Evolutionary conservation across 1,140 invertebrate genomes (phyloP).

Genomic region (Bombus pascuorum): DNA sequence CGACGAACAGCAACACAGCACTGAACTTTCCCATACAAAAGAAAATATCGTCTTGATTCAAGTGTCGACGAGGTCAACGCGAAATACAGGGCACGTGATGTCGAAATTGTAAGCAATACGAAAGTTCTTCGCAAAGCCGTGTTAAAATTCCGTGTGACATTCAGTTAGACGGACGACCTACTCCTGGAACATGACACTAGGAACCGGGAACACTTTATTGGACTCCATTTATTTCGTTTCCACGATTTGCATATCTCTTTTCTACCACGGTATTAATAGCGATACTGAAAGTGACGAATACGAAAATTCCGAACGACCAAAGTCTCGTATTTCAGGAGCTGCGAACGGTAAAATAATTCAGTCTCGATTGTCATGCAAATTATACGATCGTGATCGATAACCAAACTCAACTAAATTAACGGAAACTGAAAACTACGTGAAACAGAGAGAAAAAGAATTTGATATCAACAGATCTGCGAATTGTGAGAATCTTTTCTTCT

Average conservation of each 20-base stretch:
- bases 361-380: neutral
- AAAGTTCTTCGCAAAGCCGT: neutral
- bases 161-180: neutral
- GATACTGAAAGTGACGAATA: neutral
- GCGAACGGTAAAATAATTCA: neutral
- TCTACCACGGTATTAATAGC: neutral
- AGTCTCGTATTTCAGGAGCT: neutral
- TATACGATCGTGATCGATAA: neutral
- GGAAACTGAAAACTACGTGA: neutral
- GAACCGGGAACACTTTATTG: neutral
- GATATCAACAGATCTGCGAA: neutral
- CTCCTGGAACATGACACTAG: neutral
- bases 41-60: neutral
- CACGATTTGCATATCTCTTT: neutral
- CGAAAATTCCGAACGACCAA: neutral
- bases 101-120: constrained; percentile 2
- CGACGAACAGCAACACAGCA: neutral
- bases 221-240: neutral
- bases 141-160: neutral
- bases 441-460: neutral
- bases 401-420: neutral
- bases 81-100: neutral
- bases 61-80: neutral
- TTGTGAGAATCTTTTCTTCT: neutral
- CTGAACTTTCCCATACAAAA: neutral